Base-by-base conservation (phyloP, 2,888 invertebrate species). In the Tuberolachnus salignus region DNA sequence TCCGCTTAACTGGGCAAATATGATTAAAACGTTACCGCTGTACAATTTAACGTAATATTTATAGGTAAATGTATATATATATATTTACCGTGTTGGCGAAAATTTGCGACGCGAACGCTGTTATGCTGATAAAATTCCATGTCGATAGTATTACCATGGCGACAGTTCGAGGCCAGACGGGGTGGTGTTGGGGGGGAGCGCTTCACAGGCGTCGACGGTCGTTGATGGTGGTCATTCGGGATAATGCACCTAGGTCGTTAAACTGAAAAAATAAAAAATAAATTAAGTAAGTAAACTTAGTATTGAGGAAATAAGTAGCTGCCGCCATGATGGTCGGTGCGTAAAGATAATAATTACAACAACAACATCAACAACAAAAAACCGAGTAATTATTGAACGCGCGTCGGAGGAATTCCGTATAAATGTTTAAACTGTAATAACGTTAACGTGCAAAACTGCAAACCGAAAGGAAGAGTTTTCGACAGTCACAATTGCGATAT, bases 81-180 rank as follows among this genome's bases (percentile, higher is more conserved):
- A 16, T 55, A 75, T 23, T 78, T 78, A 78, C 78, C 78, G 78
- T 78, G 49, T 51, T 78, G 67, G 78, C 78, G 51, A 78, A 61
- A 21, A 69, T 51, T 51, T 61, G 69, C n/a, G 78, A 78, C n/a
- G 57, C 78, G 16, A 78, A 69, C 21, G 69, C 59, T 21, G 69
- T 42, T 14, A 78, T 69, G 69, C 78, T 61, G 66, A 78, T 67
- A 16, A 78, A 61, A 34, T 69, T 78, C 78, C 67, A 78, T 78
- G 69, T 78, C n/a, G 78, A 69, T 69, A 69, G 34, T 49, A 69
- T 59, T 49, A 69, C 59, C 78, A 78, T 78, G 67, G 69, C 67
- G 78, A 44, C 26, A 11, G 51, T 59, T 78, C 67, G 51, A 59
- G 67, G 61, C 67, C 55, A 51, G 57, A 42, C 69, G 67, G 26